Base-by-base conservation (phyloP, 2,888 invertebrate species). In the Lamellibrachia satsuma region DNA sequence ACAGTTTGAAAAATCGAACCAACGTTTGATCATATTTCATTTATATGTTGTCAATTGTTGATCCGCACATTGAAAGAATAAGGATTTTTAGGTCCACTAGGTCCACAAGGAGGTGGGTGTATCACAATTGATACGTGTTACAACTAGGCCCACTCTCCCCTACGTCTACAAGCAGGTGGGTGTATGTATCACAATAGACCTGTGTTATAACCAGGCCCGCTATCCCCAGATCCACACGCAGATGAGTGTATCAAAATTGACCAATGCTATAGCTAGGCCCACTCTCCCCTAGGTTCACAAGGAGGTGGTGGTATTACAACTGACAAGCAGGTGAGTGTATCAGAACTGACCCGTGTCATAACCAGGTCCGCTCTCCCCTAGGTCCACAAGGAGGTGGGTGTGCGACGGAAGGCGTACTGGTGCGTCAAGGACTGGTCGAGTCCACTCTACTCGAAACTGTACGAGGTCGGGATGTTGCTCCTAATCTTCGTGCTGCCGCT, bases 381-480 rank as follows among this genome's bases (percentile, higher is more conserved):
- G 97, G 96, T 96, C 7, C 97, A 97, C 94, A 95, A 96, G 94
- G 94, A 95, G 91, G 97, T 97, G 1, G 97, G 97, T 0, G 93
- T 94, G 52, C 94, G 95, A 92, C 91, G 95, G 93, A 95, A 95
- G 93, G 97, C 97, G 0, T 97, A 97, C 95, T 97, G 97, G 97
- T 97, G 97, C 94, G 97, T 97, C 0, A 96, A 97, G 57, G 97
- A 97, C 94, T 97, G 97, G 96, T 93, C 93, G 7, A 93, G 52
- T 3, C 93, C 94, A 0, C 22, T 93, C 11, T 94, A 94, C 92
- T 97, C 97, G 97, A 97, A 96, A 91, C 96, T 97, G 90, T 97
- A 97, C 95, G 97, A 97, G 95, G 95, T 97, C 4, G 97, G 97
- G 96, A 97, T 98, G 97, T 96, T 98, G 22, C 94, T 97, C 2